Evolutionary conservation across 2,888 invertebrate genomes (phyloP), one percentile per base, ranked within the genome.

Genomic region (Nebria brevicollis): DNA sequence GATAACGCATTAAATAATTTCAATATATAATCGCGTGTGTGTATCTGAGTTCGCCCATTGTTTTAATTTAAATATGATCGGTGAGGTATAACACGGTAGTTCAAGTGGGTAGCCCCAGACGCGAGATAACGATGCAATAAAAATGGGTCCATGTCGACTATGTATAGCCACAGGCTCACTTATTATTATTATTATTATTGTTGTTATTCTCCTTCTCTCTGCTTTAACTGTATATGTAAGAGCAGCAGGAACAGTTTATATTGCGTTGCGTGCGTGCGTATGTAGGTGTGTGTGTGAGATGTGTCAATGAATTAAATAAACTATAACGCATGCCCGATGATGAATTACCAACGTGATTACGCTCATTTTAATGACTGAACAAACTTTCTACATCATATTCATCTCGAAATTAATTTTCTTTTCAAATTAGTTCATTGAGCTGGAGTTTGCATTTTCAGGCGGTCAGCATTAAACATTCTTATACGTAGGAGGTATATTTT

Each of bases 1-100:
- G 78, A 78, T 78, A 78, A 78, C 78, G 66, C 66, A 78, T 78
- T 72, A 65, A 66, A 41, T 72, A n/a, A n/a, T 72, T 26, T 66
- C 72, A 73, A 79, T 79, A 70, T 34, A 11, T 3, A 54, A 54
- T 54, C 54, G 54, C 54, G 54, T 54, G 54, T 11, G 54, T 66
- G 73, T 73, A 78, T 78, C 78, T 73, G 5, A 34, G 78, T 64
- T 78, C 78, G 78, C 66, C 79, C 79, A 79, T 79, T 79, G 79
- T 79, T 79, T 68, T 79, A 79, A 79, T 78, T 78, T 73, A 73
- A 78, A 78, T 79, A 66, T 79, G 79, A 79, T 79, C 79, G 68
- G 34, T 78, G 78, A 41, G 54, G 11, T 54, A 7, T 20, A 20
- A 20, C 74, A 79, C 79, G 42, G 79, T 79, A 79, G 79, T 79